Conservation (phyloP, 2,797 vertebrate genomes). For the Syngnathus acus region DNA sequence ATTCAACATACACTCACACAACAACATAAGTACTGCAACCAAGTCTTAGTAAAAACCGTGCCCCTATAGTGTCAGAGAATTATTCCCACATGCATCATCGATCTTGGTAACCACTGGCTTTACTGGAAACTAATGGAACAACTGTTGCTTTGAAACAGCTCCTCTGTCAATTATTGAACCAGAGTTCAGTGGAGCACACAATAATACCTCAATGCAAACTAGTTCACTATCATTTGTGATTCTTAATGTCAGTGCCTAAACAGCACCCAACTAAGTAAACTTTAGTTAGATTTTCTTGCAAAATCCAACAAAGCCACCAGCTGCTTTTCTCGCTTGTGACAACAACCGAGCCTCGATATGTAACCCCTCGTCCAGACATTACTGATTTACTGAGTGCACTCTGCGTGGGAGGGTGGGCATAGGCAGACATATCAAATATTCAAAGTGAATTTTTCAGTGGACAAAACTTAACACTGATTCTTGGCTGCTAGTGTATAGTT, state of each 20-base stretch:
- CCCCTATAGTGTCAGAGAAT: not conserved
- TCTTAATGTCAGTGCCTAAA: not conserved
- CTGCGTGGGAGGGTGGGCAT: constrained; percentile 10
- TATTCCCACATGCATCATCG: not conserved
- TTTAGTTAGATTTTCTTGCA: not conserved
- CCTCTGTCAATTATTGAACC: not conserved
- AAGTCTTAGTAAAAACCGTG: not conserved
- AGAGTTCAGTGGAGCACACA: not conserved
- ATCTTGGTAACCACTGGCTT: constrained; percentile 1
- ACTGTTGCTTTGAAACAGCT: not conserved
- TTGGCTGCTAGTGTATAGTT: constrained; percentile 8
- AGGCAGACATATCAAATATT: constrained; percentile 9
- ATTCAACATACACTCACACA: not conserved
- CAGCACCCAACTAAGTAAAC: not conserved
- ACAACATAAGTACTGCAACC: not conserved
- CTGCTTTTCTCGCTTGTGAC: constrained; percentile 8
- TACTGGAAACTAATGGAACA: constrained; percentile 1
- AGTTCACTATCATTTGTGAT: not conserved
- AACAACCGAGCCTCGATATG: not conserved
- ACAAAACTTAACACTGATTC: constrained; percentile 1
- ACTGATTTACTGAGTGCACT: constrained; percentile 7
- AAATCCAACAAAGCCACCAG: not conserved
- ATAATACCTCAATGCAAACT: not conserved
- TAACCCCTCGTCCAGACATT: constrained; percentile 5
- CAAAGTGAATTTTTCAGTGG: constrained; percentile 16